These are phyloP conservation scores for Diogma glabrata DNA, from an alignment of 2,888 invertebrate genomes.

Conservation along the genomic window DNA sequence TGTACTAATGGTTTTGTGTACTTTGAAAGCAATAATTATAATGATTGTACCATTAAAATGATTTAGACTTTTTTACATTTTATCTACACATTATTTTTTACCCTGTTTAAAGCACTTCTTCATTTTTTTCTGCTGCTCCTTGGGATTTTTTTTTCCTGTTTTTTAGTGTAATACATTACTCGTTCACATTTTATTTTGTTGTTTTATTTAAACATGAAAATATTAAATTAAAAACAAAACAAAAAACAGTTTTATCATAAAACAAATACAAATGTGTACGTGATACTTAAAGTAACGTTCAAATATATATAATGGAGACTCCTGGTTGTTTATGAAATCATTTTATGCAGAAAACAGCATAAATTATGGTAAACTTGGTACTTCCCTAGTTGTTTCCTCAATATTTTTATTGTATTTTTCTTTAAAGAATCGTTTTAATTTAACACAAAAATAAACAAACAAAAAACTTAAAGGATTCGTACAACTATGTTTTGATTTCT, in stretches of 20 bases:
- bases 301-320: slow-evolving; percentile 1
- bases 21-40: slow-evolving; percentile 12
- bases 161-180: slow-evolving; percentile 4
- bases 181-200: slow-evolving; percentile 4
- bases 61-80: slow-evolving; percentile 14
- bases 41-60: slow-evolving; percentile 11
- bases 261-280: slow-evolving; percentile 5
- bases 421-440: too few relatives aligned
- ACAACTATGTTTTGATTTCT: too few relatives aligned
- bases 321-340: neutral
- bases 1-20: slow-evolving; percentile 9
- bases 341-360: neutral
- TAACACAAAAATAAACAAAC: too few relatives aligned
- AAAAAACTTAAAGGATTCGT: too few relatives aligned
- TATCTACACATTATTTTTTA: slow-evolving; percentile 12
- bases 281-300: slow-evolving; percentile 2
- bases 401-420: too few relatives aligned
- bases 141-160: neutral
- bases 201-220: slow-evolving; percentile 8
- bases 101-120: neutral
- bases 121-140: neutral
- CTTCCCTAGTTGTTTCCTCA: neutral
- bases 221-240: slow-evolving; percentile 5
- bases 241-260: slow-evolving; percentile 5
- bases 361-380: too few relatives aligned